Evolutionary conservation across 2,888 invertebrate genomes (phyloP), one percentile per base, ranked within the genome.

Genomic region (Corythucha ciliata): DNA sequence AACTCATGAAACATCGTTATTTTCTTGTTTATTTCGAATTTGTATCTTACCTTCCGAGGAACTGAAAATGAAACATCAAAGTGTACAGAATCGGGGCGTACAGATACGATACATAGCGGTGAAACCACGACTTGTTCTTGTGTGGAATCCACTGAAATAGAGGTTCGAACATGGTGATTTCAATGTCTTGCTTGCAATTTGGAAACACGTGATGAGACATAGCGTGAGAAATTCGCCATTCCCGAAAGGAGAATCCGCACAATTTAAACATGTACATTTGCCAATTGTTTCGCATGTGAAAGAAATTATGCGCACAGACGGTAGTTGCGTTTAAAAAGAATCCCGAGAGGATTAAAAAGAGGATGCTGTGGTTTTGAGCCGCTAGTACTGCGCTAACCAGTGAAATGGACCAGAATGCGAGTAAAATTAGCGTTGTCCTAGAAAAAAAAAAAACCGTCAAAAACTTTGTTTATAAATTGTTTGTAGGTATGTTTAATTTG

Each of bases 161-260:
- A 0, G 86, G 86, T 63, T 84, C 82, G 26, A 78, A 69, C 46
- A 74, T 69, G 44, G 79, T 77, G 12, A 86, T 70, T 65, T 88
- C 84, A 55, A 80, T 69, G 67, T 88, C 88, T 67, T 79, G 74
- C 3, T 80, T 67, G 0, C 85, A 83, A 64, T 89, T 88, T 0
- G 87, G 77, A 63, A 78, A 85, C 8, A 81, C 69, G 63, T 89
- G 88, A 66, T 88, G 88, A 29, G 85, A 85, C 39, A 88, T 65
- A 0, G 73, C 80, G 62, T 88, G 88, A 0, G 79, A 79, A 29
- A 87, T 75, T 54, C 86, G 73, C 76, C 83, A 87, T 56, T 83
- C 78, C 59, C 77, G 75, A 64, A 79, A 77, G 2, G 79, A 78
- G 73, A 83, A 71, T 59, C 79, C 64, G 18, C 75, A 73, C 54